Percentiles rank a stretch among this genome's conserved stretches.
phyloP scores from a whole-genome alignment of 1,140 invertebrate genomes.

The Drosophila nasuta region DNA sequence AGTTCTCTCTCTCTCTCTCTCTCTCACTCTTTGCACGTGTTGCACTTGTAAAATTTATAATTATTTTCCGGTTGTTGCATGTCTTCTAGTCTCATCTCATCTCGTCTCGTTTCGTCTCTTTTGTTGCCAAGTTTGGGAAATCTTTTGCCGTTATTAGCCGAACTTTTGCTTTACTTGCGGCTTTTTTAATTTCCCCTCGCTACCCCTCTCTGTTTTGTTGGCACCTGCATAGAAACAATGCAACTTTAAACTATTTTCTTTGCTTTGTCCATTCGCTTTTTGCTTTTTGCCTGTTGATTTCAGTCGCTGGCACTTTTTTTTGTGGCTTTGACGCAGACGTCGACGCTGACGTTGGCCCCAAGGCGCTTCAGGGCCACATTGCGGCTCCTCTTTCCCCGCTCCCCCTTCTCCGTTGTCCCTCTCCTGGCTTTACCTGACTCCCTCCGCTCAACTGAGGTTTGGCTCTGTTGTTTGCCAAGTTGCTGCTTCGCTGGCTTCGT shows the following conservation, averaged over 20 bases:
- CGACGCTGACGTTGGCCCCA: conserved; percentile 10
- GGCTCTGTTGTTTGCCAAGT: conserved; percentile 67
- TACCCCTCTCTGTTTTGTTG: background rate
- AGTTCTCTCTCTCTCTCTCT: conserved; percentile 9
- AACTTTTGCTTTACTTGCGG: conserved; percentile 2
- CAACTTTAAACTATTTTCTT: conserved; percentile 60
- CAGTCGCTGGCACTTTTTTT: conserved; percentile 14
- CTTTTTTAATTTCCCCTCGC: conserved; percentile 1
- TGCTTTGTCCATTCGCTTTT: conserved; percentile 13
- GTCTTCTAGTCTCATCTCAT: background rate
- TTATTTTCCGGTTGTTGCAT: conserved; percentile 78
- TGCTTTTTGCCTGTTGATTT: conserved; percentile 23
- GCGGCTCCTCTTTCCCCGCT: background rate
- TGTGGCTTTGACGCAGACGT: conserved; percentile 6
- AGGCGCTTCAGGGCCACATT: conserved; percentile 12
- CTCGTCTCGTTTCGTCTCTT: too few relatives aligned
- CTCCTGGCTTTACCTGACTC: background rate
- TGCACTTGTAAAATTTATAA: conserved; percentile 72
- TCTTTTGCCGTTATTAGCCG: conserved; percentile 44
- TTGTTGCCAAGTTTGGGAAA: conserved; percentile 35
- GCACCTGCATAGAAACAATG: conserved; percentile 45
- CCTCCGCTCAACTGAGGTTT: conserved; percentile 25
- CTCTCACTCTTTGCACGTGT: conserved; percentile 32
- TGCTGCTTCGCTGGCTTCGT: conserved; percentile 73
- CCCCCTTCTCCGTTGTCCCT: background rate